Evolutionary conservation across 2,888 invertebrate genomes (phyloP), one percentile per base, ranked within the genome.

Genomic region (Dolichopus griseipennis): DNA sequence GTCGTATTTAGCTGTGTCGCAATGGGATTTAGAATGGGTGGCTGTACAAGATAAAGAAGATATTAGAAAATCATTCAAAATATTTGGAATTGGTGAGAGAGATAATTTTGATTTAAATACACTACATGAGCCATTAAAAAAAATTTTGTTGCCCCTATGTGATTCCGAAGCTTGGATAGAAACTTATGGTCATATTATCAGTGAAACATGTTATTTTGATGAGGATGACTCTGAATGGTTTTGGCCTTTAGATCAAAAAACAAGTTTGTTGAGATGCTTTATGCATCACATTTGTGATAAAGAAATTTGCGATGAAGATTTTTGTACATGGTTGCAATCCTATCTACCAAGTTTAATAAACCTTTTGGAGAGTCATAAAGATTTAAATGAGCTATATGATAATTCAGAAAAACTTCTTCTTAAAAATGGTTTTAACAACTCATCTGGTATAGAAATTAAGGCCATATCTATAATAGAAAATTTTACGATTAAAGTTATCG

Each of bases 71-170:
- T 41, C 65, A 21, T 65, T 65, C 22, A 65, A 41, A 43, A 22
- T 65, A 41, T 65, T 52, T 65, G 65, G 65, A 65, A 65, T 65
- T 43, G 41, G 65, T 21, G 22, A 41, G 15, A 65, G 52, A 43
- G 21, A 65, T 21, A 65, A 20, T 43, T 65, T 65, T 65, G 43
- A 65, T 43, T 61, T 61, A 61, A 61, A 61, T 61, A 18, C n/a
- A 61, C 61, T 61, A 18, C 10, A 61, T 18, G 61, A 61, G 61
- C 61, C 61, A 61, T 61, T 61, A 61, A 61, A 18, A 61, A 34
- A 61, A 61, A 61, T 61, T 9, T 61, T 61, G 61, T 61, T 61
- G 61, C 61, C 61, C 15, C 61, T 61, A 61, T 61, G 6, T 61
- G 61, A 61, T 61, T 61, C 61, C 61, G 61, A 61, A 61, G 61